Evolutionary conservation across 2,888 invertebrate species (phyloP), one percentile per base, ranked within the genome.

Genomic region (Cheilosia variabilis): DNA sequence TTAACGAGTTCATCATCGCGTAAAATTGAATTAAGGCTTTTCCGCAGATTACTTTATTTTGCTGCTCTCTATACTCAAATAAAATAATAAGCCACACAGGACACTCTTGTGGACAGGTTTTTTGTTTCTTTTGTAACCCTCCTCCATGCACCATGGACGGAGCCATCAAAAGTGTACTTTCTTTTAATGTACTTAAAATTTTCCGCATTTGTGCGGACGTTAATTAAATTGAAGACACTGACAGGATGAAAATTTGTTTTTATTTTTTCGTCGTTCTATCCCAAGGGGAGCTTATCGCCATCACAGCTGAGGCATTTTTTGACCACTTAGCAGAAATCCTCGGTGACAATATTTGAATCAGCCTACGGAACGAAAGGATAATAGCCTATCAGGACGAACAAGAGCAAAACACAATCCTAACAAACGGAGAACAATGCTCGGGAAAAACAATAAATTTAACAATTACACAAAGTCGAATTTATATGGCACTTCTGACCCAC

Each of bases 11-110:
- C 92, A 92, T 86, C 89, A 90, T 88, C 89, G 92, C 91, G 92
- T 91, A 92, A 92, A 92, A 92, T 92, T 92, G 91, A 92, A 92
- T 91, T 90, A 89, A 89, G 92, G 92, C 91, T 92, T 92, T 91
- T 87, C 90, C 90, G 90, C 88, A 91, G 92, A 91, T 92, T 92
- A 90, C 89, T 90, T 52, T 91, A 75, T 60, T 52, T 60, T 58
- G 43, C 66, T 63, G 43, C 66, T 65, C 53, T 73, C 52, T 27
- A 7, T 19, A 69, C 17, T 43, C 41, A 82, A 63, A 52, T 52
- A 52, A 52, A 52, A 79, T 65, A 37, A 47, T 43, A 69, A 69
- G 69, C 83, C 72, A 58, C 66, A 13, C 13, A 37, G 82, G 82
- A 72, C 71, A 78, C 43, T 73, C 65, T 72, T 72, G 57, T 68